phyloP scores from a whole-genome alignment of 2,888 invertebrate genomes.

The Agonum fuliginosum region DNA sequence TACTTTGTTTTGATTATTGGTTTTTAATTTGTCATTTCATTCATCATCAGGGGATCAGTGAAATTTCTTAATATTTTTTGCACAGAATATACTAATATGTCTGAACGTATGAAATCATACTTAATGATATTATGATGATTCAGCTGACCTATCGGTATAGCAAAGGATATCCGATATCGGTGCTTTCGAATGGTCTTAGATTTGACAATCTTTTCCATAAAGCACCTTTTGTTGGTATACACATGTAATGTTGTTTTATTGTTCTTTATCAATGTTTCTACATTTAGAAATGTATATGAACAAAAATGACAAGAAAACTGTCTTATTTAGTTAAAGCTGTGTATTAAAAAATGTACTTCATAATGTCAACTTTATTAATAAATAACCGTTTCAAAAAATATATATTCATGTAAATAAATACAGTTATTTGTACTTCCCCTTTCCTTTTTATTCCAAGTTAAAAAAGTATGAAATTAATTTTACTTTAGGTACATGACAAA shows the following conservation, averaged over 20 bases:
- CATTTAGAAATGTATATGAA: constrained; percentile 59
- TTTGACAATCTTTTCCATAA: constrained; percentile 56
- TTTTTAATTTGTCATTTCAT: not conserved
- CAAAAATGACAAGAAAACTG: constrained; percentile 55
- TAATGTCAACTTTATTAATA: constrained; percentile 60
- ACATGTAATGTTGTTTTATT: constrained; percentile 59
- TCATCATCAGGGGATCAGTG: constrained; percentile 25
- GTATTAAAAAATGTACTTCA: constrained; percentile 59
- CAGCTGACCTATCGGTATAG: constrained; percentile 51
- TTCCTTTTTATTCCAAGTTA: no score
- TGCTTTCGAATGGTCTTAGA: constrained; percentile 56
- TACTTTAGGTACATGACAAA: no score
- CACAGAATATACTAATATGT: constrained; percentile 57
- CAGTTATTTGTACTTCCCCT: not conserved
- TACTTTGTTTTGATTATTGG: constrained; percentile 13
- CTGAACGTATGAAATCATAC: constrained; percentile 50
- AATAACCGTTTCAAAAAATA: constrained; percentile 59
- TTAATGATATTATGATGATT: constrained; percentile 53
- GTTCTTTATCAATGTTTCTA: constrained; percentile 60
- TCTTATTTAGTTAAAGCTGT: constrained; percentile 60
- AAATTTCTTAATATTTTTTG: constrained; percentile 50
- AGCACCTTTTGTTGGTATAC: constrained; percentile 58
- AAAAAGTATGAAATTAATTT: no score
- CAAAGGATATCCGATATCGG: constrained; percentile 50
- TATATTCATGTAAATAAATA: not conserved